Evolutionary conservation across 2,888 invertebrate genomes (phyloP), one percentile per base, ranked within the genome.

Genomic region (Artemia sinica): DNA sequence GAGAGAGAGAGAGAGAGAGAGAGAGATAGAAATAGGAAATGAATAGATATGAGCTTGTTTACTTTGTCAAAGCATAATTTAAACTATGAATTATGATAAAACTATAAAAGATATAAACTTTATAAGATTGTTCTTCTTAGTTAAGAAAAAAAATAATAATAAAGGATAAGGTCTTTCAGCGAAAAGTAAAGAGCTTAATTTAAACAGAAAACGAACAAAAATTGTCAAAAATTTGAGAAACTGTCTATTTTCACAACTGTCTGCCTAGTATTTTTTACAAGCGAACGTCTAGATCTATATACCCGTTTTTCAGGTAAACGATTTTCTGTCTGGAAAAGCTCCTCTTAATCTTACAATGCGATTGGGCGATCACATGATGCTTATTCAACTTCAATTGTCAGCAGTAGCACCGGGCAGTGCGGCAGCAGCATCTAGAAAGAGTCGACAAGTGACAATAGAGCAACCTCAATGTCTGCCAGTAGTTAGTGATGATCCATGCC

Each of bases 311-410:
- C 80, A 84, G 81, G 93, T 95, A 73, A 93, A 92, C 81, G 93
- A 94, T 80, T 95, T 95, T 79, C 83, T 95, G 65, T 91, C 91
- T 77, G 95, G 94, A 71, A 91, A 91, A 78, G 91, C 92, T 67
- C 94, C 95, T 48, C 80, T 95, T 71, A 92, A 94, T 78, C 82
- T 95, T 73, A 94, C 93, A 72, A 93, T 94, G 92, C 85, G 93
- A 73, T 82, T 94, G 71, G 94, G 94, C 70, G 94, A 94, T 78
- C 93, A 95, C 81, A 92, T 95, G 91, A 94, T 95, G 93, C 83
- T 95, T 74, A 93, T 95, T 72, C 94, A 95, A 78, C 81, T 95
- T 71, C 94, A 94, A 79, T 80, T 95, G 73, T 93, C 93, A 74
- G 92, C 92, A 12, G 86, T 91, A 13, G 86, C 86, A 74, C 84